Percentiles rank a stretch among this genome's conserved stretches.
These are phyloP conservation scores for Piaya cayana DNA, from an alignment of 2,113 vertebrate genomes.

Conservation along the genomic window DNA sequence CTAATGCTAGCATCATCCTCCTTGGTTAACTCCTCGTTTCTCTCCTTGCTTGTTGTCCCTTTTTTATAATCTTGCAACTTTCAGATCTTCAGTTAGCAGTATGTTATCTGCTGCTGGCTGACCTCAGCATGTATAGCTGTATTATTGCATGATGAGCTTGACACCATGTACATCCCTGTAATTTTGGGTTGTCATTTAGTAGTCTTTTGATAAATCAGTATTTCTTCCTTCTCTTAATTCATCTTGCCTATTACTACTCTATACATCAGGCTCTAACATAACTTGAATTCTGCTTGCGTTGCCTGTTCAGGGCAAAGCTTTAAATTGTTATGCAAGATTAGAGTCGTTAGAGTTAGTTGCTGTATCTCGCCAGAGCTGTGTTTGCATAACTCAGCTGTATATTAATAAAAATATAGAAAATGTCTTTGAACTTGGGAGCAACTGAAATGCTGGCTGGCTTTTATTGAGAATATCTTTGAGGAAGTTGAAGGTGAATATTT, in stretches of 20 bases:
- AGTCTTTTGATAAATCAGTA: not conserved
- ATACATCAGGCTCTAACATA: not conserved
- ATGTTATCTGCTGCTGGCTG: not conserved
- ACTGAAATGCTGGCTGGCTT: not conserved
- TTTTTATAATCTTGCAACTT: not conserved
- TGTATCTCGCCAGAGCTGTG: fast-evolving
- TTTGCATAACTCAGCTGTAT: not conserved
- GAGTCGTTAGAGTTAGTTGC: not conserved
- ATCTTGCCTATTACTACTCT: not conserved
- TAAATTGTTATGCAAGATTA: not conserved
- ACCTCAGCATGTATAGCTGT: not conserved
- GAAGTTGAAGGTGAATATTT: not conserved
- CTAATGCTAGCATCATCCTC: not conserved
- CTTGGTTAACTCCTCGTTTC: not conserved
- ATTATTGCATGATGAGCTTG: not conserved
- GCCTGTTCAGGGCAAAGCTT: not conserved
- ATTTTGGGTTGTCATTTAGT: not conserved
- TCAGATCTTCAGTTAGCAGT: not conserved
- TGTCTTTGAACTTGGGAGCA: not conserved
- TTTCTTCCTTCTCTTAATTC: not conserved
- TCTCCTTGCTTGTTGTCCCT: not conserved
- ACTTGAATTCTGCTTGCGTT: not conserved
- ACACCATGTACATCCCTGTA: not conserved
- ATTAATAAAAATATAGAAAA: not conserved
- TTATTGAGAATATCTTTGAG: not conserved